Conservation (phyloP, 2,113 vertebrate genomes). For the Porphyrio hochstetteri region DNA sequence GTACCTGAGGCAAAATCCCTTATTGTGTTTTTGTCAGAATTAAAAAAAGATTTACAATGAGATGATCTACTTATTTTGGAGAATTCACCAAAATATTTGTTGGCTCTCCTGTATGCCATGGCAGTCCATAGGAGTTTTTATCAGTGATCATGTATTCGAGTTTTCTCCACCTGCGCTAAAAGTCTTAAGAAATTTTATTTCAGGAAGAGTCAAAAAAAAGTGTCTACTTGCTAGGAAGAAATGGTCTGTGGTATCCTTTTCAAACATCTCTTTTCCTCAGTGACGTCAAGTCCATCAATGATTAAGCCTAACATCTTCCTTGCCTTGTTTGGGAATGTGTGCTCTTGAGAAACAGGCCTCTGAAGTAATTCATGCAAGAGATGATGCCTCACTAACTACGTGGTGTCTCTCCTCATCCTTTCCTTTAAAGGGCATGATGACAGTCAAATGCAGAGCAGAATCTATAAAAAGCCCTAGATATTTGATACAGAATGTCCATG, state of each 20-base stretch:
- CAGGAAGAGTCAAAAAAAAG: neutral
- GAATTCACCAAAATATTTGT: neutral
- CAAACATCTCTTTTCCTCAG: neutral
- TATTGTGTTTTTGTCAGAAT: neutral
- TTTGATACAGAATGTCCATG: neutral
- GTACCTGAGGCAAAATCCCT: neutral
- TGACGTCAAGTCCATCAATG: neutral
- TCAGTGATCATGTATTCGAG: neutral
- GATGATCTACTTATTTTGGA: neutral
- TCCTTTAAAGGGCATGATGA: neutral
- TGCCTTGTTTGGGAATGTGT: neutral
- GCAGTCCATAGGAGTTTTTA: neutral
- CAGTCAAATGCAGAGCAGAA: neutral
- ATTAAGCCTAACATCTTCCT: neutral
- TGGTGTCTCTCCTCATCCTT: neutral
- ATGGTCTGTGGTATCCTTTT: neutral
- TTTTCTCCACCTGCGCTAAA: neutral
- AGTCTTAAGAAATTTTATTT: neutral
- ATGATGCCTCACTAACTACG: neutral
- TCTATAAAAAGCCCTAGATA: neutral
- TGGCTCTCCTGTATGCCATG: neutral
- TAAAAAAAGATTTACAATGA: neutral
- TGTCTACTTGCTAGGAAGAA: neutral
- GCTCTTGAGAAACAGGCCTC: neutral
- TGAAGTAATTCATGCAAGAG: neutral